Conservation (phyloP, 2,113 vertebrate genomes). For the Gadus macrocephalus region DNA sequence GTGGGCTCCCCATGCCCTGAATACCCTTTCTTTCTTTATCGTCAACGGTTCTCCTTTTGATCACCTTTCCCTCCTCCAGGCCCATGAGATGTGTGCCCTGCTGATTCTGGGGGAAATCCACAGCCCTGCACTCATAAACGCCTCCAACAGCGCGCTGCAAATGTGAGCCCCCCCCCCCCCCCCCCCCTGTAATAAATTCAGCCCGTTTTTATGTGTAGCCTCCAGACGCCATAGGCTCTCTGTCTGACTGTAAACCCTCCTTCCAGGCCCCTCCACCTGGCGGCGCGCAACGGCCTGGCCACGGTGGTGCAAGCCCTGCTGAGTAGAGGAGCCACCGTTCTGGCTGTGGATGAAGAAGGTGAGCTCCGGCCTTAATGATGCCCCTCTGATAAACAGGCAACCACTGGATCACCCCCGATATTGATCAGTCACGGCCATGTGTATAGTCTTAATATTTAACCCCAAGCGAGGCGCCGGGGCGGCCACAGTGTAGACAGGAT, state of each 20-base stretch:
- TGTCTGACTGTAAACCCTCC: neutral
- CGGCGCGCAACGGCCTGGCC: conserved; percentile 91
- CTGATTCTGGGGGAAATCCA: conserved; percentile 96
- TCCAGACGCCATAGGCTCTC: neutral
- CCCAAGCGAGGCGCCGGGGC: too few species aligned
- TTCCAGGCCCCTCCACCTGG: conserved; percentile 92
- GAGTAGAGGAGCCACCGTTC: conserved; percentile 92
- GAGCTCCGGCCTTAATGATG: conserved; percentile 25
- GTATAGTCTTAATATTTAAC: too few species aligned
- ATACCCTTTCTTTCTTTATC: too few species aligned
- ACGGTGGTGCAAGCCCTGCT: conserved; percentile 95
- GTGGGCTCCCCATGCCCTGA: too few species aligned
- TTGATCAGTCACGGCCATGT: neutral
- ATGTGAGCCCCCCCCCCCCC: conserved; percentile 77
- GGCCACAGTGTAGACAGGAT: too few species aligned
- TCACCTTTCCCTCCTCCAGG: conserved; percentile 62
- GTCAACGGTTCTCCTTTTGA: neutral
- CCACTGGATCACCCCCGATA: too few species aligned
- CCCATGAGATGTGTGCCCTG: conserved; percentile 98
- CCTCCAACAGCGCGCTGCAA: conserved; percentile 93
- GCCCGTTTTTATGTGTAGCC: neutral
- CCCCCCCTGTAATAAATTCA: too few species aligned
- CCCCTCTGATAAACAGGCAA: too few species aligned
- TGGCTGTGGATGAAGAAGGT: conserved; percentile 98
- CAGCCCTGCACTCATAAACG: conserved; percentile 94